Base-by-base conservation (phyloP, 2,797 vertebrate genomes). In the Acanthurus leucopareius region DNA sequence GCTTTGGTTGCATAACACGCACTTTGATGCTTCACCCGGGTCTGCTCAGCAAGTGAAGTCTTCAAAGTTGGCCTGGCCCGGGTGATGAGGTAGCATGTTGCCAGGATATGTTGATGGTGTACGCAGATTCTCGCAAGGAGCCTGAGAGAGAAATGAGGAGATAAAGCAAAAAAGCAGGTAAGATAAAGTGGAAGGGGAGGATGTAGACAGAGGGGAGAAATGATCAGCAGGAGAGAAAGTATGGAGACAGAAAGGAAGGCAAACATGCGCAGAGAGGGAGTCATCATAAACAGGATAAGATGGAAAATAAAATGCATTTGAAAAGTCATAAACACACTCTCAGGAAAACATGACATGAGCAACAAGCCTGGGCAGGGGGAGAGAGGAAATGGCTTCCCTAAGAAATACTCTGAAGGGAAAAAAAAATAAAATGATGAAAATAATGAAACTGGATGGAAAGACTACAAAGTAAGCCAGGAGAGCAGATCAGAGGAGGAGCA, bases 21-120 rank as follows among this genome's bases (percentile, higher is more conserved):
- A 83, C 86, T 88, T 83, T 63, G 81, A 79, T 77, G 81, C 84
- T 74, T 66, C 80, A 60, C 66, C 60, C 20, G 38, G 72, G 69
- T 66, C 76, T 66, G 85, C 91, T 96, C 96, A 98, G 95, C 98
- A 99, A 88, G 98, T 99, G 96, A 99, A 99, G 95, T 99, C 98
- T 93, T 99, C 98, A 77, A 99, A 99, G 87, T 98, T 99, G 88
- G 97, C 96, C 95, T 98, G 97, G 88, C 95, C 97, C 0, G 98
- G 97, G 95, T 99, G 98, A 81, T 99, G 98, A 98, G 98, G 98
- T 97, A 99, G 97, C 96, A 99, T 98, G 96, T 99, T 99, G 94
- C 96, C 97, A 60, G 98, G 95, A 69, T 99, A 99, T 3, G 97
- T 97, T 84, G 98, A 96, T 75, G 97, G 97, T 1, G 97, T 96